A percentile compares a stretch with the other conserved stretches of the same genome.
Conservation (phyloP, 2,113 vertebrate genomes). For the Gymnorhina tibicen region DNA sequence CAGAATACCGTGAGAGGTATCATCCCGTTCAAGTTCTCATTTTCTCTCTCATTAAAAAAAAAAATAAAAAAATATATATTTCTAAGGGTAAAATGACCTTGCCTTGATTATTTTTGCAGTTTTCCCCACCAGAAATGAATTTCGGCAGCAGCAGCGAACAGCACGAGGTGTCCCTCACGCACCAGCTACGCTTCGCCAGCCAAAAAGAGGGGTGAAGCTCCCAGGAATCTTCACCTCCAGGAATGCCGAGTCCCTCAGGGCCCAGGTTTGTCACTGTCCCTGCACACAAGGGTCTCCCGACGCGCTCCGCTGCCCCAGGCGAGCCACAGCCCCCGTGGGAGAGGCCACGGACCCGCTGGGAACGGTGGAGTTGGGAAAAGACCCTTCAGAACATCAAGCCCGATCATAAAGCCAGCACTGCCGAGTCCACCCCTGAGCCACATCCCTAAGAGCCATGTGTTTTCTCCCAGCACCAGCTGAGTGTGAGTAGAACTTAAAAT, state of each 20-base stretch:
- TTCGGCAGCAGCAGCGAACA: fast-evolving
- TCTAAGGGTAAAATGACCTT: background rate
- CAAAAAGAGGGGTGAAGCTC: background rate
- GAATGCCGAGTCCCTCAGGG: fast-evolving
- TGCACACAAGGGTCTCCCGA: fast-evolving
- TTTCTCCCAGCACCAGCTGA: background rate
- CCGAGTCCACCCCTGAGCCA: background rate
- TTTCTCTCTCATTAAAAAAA: background rate
- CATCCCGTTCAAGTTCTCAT: background rate
- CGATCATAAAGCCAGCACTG: background rate
- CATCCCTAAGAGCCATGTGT: fast-evolving
- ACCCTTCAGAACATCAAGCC: fast-evolving
- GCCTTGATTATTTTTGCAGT: background rate
- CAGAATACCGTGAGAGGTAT: fast-evolving
- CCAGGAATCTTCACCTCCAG: no score
- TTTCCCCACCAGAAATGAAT: background rate
- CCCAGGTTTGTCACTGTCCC: background rate
- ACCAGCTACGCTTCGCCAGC: background rate
- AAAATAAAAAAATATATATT: fast-evolving
- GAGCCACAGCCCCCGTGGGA: fast-evolving
- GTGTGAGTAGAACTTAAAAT: background rate
- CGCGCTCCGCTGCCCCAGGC: background rate
- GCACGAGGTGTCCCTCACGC: fast-evolving
- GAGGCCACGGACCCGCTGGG: fast-evolving
- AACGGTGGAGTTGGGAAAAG: fast-evolving